Evolutionary conservation across 2,797 vertebrate genomes (phyloP), one percentile per base, ranked within the genome.

Genomic region (Typhlichthys subterraneus): DNA sequence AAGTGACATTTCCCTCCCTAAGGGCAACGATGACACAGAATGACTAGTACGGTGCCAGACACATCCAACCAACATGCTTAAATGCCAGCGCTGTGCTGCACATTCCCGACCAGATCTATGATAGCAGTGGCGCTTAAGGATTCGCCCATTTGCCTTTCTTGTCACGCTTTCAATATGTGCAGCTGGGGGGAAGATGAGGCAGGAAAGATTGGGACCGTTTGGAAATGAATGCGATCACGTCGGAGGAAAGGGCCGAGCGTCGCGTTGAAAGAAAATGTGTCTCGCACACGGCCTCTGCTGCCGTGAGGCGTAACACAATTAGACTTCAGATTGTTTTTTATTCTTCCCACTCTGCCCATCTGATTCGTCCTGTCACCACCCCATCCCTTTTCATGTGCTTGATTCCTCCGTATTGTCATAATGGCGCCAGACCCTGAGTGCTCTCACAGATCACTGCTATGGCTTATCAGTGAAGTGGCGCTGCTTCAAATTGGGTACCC

Each of bases 331-430:
- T 87, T 73, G 73, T 85, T 85, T 82, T 85, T 85, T 75, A 5
- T 11, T 15, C 61, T 45, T 74, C 76, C 83, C 69, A 73, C 73
- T 72, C 84, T 78, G 78, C 81, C 80, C 85, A 88, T 88, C 86
- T 85, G 88, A 90, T 88, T 83, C 75, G 79, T 84, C 69, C 73
- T 85, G 77, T 74, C 70, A 76, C 82, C 79, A 77, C 72, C 75
- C 78, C 80, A 78, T 79, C 78, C 81, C 72, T 84, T 87, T 87
- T 88, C 83, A 85, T 87, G 83, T 84, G 82, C 82, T 86, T 88
- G 81, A 78, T 87, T 85, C 84, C 60, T 84, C 84, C 81, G 76
- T 87, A 80, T 87, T 87, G 87, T 89, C 85, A 86, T 91, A 89
- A 91, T 88, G 83, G 38, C 86, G 85, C 80, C 81, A 69, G 82